Conservation (phyloP, 2,113 vertebrate genomes). For the Aspidoscelis tigris region DNA sequence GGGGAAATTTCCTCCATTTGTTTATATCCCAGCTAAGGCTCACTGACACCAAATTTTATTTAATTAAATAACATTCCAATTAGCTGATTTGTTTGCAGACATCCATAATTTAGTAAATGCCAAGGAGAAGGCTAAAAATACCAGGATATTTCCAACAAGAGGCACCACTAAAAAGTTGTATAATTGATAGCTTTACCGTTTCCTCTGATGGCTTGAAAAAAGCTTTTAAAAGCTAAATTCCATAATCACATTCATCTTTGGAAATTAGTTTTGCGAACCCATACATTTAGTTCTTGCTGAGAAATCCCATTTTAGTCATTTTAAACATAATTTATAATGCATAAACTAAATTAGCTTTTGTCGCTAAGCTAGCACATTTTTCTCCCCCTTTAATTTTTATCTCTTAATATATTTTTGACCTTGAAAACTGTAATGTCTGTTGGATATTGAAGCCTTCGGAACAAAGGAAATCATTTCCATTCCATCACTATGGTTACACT, state of each 20-base stretch:
- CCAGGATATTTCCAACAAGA: slow-evolving; percentile 77
- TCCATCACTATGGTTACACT: slow-evolving; percentile 88
- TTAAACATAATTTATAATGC: slow-evolving; percentile 80
- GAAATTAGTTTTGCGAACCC: slow-evolving; percentile 81
- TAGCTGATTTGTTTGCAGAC: slow-evolving; percentile 79
- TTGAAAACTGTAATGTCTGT: slow-evolving; percentile 80
- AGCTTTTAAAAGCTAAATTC: slow-evolving; percentile 81
- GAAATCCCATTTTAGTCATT: slow-evolving; percentile 82
- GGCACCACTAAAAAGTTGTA: slow-evolving; percentile 68
- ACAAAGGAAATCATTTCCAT: slow-evolving; percentile 85
- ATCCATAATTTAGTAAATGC: slow-evolving; percentile 77
- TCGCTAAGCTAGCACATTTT: slow-evolving; percentile 79
- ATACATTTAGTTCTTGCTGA: slow-evolving; percentile 81
- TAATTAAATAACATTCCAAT: slow-evolving; percentile 79
- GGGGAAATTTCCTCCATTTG: slow-evolving; percentile 39
- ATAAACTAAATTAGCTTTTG: slow-evolving; percentile 81
- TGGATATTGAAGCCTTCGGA: slow-evolving; percentile 79
- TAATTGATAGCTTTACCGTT: slow-evolving; percentile 80
- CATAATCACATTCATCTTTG: slow-evolving; percentile 76
- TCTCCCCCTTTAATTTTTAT: slow-evolving; percentile 79
- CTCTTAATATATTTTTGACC: slow-evolving; percentile 84
- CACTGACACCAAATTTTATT: slow-evolving; percentile 71
- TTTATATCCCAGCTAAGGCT: slow-evolving; percentile 66
- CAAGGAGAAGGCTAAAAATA: slow-evolving; percentile 77
- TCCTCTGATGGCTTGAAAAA: slow-evolving; percentile 76